Evolutionary conservation across 2,797 vertebrate genomes (phyloP), one percentile per base, ranked within the genome.

Genomic region (Orestias chungarensis): DNA sequence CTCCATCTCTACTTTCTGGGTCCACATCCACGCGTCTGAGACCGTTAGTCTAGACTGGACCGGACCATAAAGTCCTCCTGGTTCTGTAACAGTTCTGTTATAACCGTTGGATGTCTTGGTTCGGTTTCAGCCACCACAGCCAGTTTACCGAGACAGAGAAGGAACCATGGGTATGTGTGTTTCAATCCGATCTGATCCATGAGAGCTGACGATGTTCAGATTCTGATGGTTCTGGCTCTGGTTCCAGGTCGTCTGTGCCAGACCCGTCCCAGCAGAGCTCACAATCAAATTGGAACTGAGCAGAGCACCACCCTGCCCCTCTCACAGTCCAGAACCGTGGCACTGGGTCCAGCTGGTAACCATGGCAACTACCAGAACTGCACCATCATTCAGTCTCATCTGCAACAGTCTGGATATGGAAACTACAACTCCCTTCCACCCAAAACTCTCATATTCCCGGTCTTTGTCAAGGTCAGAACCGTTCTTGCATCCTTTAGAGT

Each of bases 351-450:
- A 0, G 89, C 95, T 83, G 93, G 93, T 79, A 93, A 90, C 89
- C 91, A 91, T 0, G 93, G 94, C 25, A 95, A 95, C 89, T 96
- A 97, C 92, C 96, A 97, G 93, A 97, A 96, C 91, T 97, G 95
- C 81, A 95, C 96, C 14, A 93, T 96, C 0, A 90, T 96, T 87
- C 94, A 96, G 78, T 95, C 96, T 0, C 96, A 96, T 29, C 64
- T 93, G 52, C 94, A 96, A 0, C 95, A 94, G 80, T 93, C 94
- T 4, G 93, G 89, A 75, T 96, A 95, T 0, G 96, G 95, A 86
- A 94, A 95, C 2, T 97, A 96, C 0, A 87, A 95, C 74, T 94
- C 94, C 0, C 91, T 95, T 81, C 91, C 95, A 2, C 96, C 96
- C 74, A 97, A 96, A 66, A 96, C 96, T 49, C 93, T 98, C 85